Evolutionary conservation across 2,797 vertebrate genomes (phyloP), one percentile per base, ranked within the genome.

Genomic region (Dallia pectoralis): DNA sequence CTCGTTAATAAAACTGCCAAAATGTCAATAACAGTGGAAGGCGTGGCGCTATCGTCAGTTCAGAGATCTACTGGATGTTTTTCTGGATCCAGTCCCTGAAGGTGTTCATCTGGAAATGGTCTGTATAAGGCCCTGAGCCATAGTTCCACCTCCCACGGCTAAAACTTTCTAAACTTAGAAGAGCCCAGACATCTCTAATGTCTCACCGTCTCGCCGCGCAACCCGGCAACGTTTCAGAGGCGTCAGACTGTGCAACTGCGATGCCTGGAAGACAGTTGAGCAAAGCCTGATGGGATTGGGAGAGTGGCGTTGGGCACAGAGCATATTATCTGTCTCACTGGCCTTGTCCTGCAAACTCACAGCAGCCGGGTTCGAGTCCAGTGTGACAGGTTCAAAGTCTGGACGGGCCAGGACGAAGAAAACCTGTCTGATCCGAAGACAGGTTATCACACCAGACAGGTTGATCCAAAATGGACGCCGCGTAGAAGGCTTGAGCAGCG

Each of bases 41-140:
- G n/a, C 19, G 61, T 32, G 11, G 53, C 53, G 9, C 6, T 18
- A 15, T 32, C 61, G 27, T 15, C 4, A 30, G 12, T 63, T 62
- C 22, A 61, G 4, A 27, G 63, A 61, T 44, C 73, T 92, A 97
- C 74, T 96, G 96, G 86, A 95, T 90, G 77, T 95, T 96, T 76
- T 91, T 92, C 78, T 94, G 93, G 67, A 97, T 95, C 96, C 96
- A 98, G 88, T 95, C 93, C 88, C 91, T 93, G 74, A 96, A 96
- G 70, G 89, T 92, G 74, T 87, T 81, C 62, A 93, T 90, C 70
- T 91, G 92, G 59, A 93, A 95, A 78, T 95, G 96, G 74, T 92
- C 91, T 0, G 92, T 93, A 83, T 91, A 91, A 27, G 91, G 92
- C 69, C 88, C 82, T 30, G 86, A 89, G 67, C 87, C 89, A 82